phyloP scores from a whole-genome alignment of 2,888 invertebrate species.

The Campoplex nolae region DNA sequence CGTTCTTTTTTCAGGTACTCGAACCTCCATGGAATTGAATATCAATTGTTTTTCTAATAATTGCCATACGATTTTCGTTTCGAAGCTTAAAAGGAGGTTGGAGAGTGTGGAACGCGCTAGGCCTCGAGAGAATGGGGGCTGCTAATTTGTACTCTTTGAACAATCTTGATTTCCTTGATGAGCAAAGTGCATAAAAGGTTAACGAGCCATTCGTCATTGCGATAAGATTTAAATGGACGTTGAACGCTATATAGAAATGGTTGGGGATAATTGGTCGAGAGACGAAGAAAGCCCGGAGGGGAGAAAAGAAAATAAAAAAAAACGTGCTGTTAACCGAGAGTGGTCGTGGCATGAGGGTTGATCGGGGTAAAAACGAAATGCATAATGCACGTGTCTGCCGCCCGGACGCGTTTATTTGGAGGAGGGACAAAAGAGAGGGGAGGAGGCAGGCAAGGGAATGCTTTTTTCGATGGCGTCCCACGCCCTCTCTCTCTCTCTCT shows the following conservation, averaged over 20 bases:
- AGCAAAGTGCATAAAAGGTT: background rate
- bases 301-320: background rate
- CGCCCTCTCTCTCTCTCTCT: slow-evolving; percentile 11
- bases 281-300: background rate
- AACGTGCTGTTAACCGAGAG: background rate
- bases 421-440: background rate
- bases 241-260: background rate
- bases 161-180: background rate
- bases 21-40: no score
- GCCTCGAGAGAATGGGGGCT: no score
- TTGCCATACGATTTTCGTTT: no score
- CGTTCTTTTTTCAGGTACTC: no score
- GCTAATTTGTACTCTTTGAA: background rate
- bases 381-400: background rate
- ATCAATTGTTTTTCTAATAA: no score
- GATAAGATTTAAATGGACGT: background rate
- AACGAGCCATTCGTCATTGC: background rate
- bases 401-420: background rate
- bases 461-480: slow-evolving; percentile 44
- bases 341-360: slow-evolving; percentile 23
- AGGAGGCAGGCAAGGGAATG: slow-evolving; percentile 8
- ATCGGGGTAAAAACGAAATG: background rate
- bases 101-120: no score
- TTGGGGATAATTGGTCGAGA: background rate
- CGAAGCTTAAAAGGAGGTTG: no score